phyloP scores from a whole-genome alignment of 2,888 invertebrate species.

The Charanyca ferruginea region DNA sequence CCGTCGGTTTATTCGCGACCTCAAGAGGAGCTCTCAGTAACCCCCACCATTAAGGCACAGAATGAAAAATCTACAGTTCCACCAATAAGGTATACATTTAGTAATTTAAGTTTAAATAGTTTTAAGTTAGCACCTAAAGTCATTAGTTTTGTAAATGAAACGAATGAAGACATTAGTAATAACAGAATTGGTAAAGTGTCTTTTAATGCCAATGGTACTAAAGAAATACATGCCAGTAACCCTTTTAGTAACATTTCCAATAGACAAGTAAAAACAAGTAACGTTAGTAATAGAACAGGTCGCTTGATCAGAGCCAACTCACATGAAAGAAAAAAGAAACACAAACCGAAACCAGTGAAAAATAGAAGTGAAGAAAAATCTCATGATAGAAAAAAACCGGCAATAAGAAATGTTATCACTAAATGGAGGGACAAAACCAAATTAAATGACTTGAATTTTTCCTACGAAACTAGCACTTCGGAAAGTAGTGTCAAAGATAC shows the following conservation, averaged over 20 bases:
- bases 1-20: conserved; percentile 82
- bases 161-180: conserved; percentile 10
- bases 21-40: conserved; percentile 73
- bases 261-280: not conserved
- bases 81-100: conserved; percentile 85
- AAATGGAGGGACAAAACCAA: conserved; percentile 90
- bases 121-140: conserved; percentile 69
- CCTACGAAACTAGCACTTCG: conserved; percentile 77
- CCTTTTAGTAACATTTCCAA: not conserved
- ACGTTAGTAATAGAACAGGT: conserved; percentile 56
- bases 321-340: conserved; percentile 62
- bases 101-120: conserved; percentile 64
- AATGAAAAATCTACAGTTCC: conserved; percentile 77
- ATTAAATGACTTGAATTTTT: conserved; percentile 84
- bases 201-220: not conserved
- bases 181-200: not conserved
- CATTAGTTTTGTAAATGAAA: conserved; percentile 67
- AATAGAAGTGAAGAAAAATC: conserved; percentile 39
- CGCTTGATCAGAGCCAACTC: conserved; percentile 62
- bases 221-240: not conserved
- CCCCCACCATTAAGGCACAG: conserved; percentile 68
- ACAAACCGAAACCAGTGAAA: conserved; percentile 56
- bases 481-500: conserved; percentile 65
- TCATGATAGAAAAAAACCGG: conserved; percentile 72
- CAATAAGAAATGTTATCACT: conserved; percentile 86